Percentiles rank a stretch among this genome's conserved stretches.
Evolutionary conservation across 2,888 invertebrate species (phyloP).

Genomic region (Chesias legatella): DNA sequence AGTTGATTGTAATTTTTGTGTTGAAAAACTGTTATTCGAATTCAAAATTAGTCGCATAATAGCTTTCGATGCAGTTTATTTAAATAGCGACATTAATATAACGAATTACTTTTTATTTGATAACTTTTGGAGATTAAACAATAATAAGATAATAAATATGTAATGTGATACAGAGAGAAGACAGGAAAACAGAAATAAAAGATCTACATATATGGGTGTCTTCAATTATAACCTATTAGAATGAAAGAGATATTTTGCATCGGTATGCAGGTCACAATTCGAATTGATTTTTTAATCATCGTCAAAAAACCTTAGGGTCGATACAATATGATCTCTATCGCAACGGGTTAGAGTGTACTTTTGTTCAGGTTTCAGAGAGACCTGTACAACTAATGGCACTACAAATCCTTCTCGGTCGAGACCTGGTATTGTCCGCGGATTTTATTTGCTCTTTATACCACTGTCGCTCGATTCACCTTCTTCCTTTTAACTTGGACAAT

Average conservation of each 20-base stretch:
- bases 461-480: constrained; percentile 61
- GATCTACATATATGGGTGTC: constrained; percentile 30
- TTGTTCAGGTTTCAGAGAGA: constrained; percentile 24
- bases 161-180: too few relatives aligned
- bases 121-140: too few relatives aligned
- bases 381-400: constrained; percentile 68
- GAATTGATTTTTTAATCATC: constrained; percentile 58
- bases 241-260: constrained; percentile 48
- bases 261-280: constrained; percentile 54
- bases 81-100: too few relatives aligned
- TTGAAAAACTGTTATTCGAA: too few relatives aligned
- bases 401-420: constrained; percentile 70
- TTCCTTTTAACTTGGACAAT: constrained; percentile 75
- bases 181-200: constrained; percentile 4
- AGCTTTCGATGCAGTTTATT: too few relatives aligned
- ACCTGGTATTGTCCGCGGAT: constrained; percentile 69
- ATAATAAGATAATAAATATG: too few relatives aligned
- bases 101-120: too few relatives aligned
- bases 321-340: constrained; percentile 23
- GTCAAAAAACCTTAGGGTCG: constrained; percentile 11
- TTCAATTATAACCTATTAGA: constrained; percentile 45
- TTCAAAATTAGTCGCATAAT: too few relatives aligned
- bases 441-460: constrained; percentile 70
- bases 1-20: too few relatives aligned
- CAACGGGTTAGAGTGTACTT: constrained; percentile 28